Base-by-base conservation (phyloP, 1,140 invertebrate genomes). In the Pygmarrhopalites habei region DNA sequence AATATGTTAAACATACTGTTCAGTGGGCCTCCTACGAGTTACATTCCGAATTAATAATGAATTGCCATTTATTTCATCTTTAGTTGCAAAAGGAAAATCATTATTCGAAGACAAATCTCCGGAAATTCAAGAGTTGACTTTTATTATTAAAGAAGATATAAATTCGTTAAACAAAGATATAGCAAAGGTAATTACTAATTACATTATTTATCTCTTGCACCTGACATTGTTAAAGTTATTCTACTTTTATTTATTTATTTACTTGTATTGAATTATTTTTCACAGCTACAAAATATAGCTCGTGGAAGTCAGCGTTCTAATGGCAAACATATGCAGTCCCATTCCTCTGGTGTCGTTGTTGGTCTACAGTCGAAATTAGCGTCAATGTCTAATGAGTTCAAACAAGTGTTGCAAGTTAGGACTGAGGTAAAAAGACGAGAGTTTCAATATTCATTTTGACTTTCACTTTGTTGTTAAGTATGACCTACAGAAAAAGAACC, bases 121-220 rank as follows among this genome's bases (percentile, higher is more conserved):
- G 62, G 95, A 99, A 81, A 96, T 99, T 57, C 92, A 99, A 77
- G 93, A 98, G 75, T 77, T 99, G 41, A 98, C 95, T 1, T 94
- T 93, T 72, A 96, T 98, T 47, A 96, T 99, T 29, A 98, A 98
- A 79, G 88, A 92, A 71, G 96, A 99, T 77, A 82, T 99, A 57
- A 88, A 85, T 75, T 90, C 87, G 72, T 81, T 99, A 58, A 98
- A 99, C 79, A 87, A 94, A 74, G 92, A 99, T 79, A 98, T 99
- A 73, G 92, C 91, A 14, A 82, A 83, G 70, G 68, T 70, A 66
- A 44, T n/a, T 5, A 25, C 44, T 19, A 47, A n/a, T n/a, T n/a
- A n/a, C n/a, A n/a, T n/a, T n/a, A n/a, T n/a, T n/a, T n/a, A n/a
- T n/a, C n/a, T n/a, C n/a, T n/a, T n/a, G n/a, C n/a, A n/a, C n/a